Conservation (phyloP, 1,140 invertebrate genomes). For the Drosophila erecta region DNA sequence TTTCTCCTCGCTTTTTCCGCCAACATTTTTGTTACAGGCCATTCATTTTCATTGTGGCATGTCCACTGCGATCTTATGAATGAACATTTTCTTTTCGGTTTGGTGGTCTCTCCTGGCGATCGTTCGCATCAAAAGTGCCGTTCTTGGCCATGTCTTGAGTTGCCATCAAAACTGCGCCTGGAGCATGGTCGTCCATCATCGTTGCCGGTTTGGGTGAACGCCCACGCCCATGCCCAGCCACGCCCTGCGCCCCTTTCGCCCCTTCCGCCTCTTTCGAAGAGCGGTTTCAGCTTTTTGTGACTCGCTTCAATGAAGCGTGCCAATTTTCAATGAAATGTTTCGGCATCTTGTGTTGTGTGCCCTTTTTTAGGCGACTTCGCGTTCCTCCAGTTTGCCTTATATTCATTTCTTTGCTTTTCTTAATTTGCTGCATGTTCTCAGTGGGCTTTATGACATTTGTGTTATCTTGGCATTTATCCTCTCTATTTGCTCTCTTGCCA, state of each 20-base stretch:
- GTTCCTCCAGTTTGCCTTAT: slow-evolving; percentile 24
- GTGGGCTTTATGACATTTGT: slow-evolving; percentile 24
- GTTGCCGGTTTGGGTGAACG: slow-evolving; percentile 18
- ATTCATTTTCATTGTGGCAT: slow-evolving; percentile 72
- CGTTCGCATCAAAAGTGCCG: slow-evolving; percentile 63
- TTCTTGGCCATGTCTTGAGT: slow-evolving; percentile 44
- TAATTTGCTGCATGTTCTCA: slow-evolving; percentile 49
- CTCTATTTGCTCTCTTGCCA: slow-evolving; percentile 2
- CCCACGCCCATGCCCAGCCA: slow-evolving; percentile 50
- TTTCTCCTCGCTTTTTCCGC: slow-evolving; percentile 3
- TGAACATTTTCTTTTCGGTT: slow-evolving; percentile 44
- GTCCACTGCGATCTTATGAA: slow-evolving; percentile 62
- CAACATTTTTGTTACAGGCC: slow-evolving; percentile 50
- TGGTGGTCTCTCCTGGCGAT: slow-evolving; percentile 8
- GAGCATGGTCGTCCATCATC: slow-evolving; percentile 70
- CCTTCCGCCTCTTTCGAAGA: slow-evolving; percentile 3
- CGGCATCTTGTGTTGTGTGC: slow-evolving; percentile 60
- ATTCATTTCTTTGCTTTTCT: slow-evolving; percentile 30
- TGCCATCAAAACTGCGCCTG: slow-evolving; percentile 29
- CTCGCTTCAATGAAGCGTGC: slow-evolving; percentile 78
- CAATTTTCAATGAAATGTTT: slow-evolving; percentile 80
- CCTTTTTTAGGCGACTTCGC: slow-evolving; percentile 28
- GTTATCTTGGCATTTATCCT: background rate
- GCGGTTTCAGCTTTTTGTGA: slow-evolving; percentile 29
- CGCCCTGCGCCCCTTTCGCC: slow-evolving; percentile 6